Percentiles rank a stretch among this genome's conserved stretches.
Conservation (phyloP, 2,888 invertebrate genomes). For the Leistus spinibarbis region DNA sequence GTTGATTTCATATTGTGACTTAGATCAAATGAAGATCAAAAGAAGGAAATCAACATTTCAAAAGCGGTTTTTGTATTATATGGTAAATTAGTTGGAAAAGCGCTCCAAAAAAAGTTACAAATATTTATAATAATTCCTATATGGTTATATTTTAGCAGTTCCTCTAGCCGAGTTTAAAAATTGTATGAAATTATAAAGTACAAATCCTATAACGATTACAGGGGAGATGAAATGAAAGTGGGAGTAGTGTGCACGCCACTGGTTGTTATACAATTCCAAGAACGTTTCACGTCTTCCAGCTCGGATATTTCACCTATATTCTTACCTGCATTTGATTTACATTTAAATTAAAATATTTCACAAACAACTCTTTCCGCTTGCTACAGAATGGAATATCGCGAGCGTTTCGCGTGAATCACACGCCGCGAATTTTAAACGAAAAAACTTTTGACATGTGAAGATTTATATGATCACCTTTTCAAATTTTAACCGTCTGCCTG, state of each 20-base stretch:
- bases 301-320: not conserved
- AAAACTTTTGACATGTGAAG: slow-evolving; percentile 11
- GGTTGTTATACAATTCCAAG: not conserved
- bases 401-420: slow-evolving; percentile 2
- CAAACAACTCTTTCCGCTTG: not conserved
- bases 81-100: too few species aligned
- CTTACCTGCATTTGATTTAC: slow-evolving; percentile 30
- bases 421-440: slow-evolving; percentile 22
- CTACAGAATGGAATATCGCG: slow-evolving; percentile 1
- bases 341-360: slow-evolving; percentile 34
- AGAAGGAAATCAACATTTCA: too few species aligned
- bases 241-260: not conserved
- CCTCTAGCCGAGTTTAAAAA: not conserved
- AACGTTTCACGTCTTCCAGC: not conserved
- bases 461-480: slow-evolving; percentile 12
- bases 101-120: too few species aligned
- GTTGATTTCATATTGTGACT: too few species aligned
- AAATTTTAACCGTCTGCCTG: not conserved
- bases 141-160: not conserved
- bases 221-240: too few species aligned
- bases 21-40: too few species aligned
- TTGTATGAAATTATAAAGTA: not conserved
- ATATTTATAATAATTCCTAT: too few species aligned
- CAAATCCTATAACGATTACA: too few species aligned
- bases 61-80: too few species aligned